Conservation (phyloP, 2,888 invertebrate species). For the Strigamia transsilvanica region DNA sequence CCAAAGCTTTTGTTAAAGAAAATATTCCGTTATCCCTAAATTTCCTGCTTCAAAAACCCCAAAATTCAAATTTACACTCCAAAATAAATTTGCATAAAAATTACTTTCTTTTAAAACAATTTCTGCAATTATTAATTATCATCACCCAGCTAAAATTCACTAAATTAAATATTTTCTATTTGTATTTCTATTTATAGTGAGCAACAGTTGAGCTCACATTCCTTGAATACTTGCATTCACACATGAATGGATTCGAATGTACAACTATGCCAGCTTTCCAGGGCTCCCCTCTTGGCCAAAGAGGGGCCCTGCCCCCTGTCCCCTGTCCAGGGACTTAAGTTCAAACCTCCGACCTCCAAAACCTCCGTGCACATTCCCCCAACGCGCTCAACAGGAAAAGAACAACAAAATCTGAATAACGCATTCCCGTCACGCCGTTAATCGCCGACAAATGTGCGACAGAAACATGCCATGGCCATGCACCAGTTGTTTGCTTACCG, state of each 20-base stretch:
- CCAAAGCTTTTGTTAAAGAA: too few relatives aligned
- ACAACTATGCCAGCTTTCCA: neutral
- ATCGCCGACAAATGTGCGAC: neutral
- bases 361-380: neutral
- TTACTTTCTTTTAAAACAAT: too few relatives aligned
- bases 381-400: neutral
- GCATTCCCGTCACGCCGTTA: neutral
- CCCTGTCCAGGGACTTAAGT: neutral
- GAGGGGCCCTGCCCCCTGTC: too few relatives aligned
- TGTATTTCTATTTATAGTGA: too few relatives aligned
- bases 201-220: neutral
- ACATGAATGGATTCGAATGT: neutral
- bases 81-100: too few relatives aligned
- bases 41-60: too few relatives aligned
- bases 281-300: neutral
- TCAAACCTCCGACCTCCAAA: neutral
- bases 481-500: constrained; percentile 62
- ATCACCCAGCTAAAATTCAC: too few relatives aligned
- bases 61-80: too few relatives aligned
- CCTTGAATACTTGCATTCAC: neutral
- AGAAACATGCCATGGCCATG: neutral
- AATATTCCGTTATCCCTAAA: too few relatives aligned
- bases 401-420: neutral
- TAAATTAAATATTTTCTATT: too few relatives aligned
- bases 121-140: too few relatives aligned